A percentile compares a stretch with the other conserved stretches of the same genome.
phyloP scores from a whole-genome alignment of 2,797 vertebrate species.

The Helostoma temminkii region DNA sequence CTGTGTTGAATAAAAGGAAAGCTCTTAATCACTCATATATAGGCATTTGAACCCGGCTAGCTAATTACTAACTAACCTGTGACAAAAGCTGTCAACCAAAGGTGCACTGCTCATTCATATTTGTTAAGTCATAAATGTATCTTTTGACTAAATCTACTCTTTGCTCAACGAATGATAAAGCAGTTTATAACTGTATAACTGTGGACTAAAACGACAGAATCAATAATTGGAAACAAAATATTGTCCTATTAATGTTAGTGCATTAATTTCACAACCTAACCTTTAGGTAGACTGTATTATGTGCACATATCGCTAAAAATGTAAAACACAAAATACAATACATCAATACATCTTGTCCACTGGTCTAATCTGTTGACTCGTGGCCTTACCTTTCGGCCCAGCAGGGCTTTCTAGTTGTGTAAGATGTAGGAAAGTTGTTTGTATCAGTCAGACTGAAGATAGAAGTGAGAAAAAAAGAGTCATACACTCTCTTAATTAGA shows the following conservation, averaged over 20 bases:
- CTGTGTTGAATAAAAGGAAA: constrained; percentile 16
- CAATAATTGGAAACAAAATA: not conserved
- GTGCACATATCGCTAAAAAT: not conserved
- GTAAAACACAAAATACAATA: not conserved
- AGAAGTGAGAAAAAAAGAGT: constrained; percentile 41
- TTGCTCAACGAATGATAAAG: too few relatives aligned
- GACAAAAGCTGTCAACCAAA: too few relatives aligned
- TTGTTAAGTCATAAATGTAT: too few relatives aligned
- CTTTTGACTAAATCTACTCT: not conserved
- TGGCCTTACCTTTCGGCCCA: constrained; percentile 85
- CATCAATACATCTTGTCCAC: not conserved
- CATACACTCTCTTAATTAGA: constrained; percentile 29
- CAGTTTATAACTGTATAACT: too few relatives aligned
- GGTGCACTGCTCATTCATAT: too few relatives aligned
- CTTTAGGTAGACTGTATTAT: not conserved
- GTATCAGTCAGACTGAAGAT: constrained; percentile 82
- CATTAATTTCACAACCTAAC: not conserved
- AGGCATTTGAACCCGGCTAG: constrained; percentile 4
- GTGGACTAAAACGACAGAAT: too few relatives aligned
- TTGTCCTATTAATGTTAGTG: not conserved
- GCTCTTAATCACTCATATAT: constrained; percentile 1
- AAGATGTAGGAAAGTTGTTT: constrained; percentile 77
- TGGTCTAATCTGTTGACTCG: constrained; percentile 12
- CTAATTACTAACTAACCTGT: too few relatives aligned
- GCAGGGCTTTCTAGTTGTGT: constrained; percentile 79